phyloP scores from a whole-genome alignment of 1,140 invertebrate species.

The Orchestia grillus region DNA sequence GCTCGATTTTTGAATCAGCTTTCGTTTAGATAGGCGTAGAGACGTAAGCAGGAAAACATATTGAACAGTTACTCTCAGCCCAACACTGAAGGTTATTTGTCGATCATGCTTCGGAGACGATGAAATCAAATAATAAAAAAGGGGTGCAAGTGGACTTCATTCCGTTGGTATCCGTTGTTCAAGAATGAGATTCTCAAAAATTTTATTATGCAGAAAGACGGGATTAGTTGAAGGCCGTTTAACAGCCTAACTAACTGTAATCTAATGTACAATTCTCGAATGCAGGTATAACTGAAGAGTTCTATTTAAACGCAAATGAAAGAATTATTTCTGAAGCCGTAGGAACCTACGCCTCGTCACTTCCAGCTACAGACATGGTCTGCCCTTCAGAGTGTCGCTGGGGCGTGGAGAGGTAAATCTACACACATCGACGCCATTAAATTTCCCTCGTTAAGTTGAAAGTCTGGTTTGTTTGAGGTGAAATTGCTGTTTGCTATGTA shows the following conservation, averaged over 20 bases:
- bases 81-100: constrained; percentile 17
- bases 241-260: too few relatives aligned
- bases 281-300: too few relatives aligned
- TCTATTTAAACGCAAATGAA: too few relatives aligned
- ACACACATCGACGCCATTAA: too few relatives aligned
- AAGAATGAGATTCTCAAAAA: neutral
- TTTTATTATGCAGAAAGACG: neutral
- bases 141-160: neutral
- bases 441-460: too few relatives aligned
- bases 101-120: neutral
- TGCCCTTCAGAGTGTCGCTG: too few relatives aligned
- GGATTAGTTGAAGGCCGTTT: neutral
- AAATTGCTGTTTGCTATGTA: neutral
- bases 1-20: constrained; percentile 24
- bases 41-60: neutral
- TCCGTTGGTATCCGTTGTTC: neutral
- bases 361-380: too few relatives aligned
- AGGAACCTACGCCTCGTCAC: too few relatives aligned
- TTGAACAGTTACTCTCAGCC: constrained; percentile 21
- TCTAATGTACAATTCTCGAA: too few relatives aligned
- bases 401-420: too few relatives aligned
- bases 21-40: neutral
- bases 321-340: too few relatives aligned
- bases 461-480: neutral
- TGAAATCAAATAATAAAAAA: neutral